phyloP scores from a whole-genome alignment of 2,888 invertebrate genomes.

The Dyspetes luteomarginatus region DNA sequence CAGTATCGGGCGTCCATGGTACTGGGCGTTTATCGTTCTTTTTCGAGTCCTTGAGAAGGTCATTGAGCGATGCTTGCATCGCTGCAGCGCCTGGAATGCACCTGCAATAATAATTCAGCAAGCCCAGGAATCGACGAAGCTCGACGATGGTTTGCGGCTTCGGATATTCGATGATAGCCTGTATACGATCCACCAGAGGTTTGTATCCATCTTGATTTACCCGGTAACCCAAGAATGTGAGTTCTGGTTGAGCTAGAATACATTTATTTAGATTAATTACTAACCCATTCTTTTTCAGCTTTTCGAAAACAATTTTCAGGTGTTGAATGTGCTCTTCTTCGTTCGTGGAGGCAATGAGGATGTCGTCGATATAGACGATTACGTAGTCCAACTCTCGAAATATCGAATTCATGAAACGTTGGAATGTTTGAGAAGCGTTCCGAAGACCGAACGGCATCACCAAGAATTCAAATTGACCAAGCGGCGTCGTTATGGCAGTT shows the following conservation, averaged over 20 bases:
- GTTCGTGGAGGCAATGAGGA: background rate
- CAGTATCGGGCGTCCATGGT: background rate
- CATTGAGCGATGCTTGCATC: background rate
- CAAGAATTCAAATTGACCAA: background rate
- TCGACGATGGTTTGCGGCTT: conserved; percentile 1
- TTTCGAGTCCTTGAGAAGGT: background rate
- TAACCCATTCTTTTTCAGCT: background rate
- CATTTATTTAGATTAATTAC: conserved; percentile 8
- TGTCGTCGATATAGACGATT: conserved; percentile 30
- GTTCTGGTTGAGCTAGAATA: background rate
- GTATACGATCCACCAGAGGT: background rate
- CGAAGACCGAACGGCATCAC: conserved; percentile 9
- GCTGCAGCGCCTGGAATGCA: background rate
- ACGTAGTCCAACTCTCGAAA: conserved; percentile 18
- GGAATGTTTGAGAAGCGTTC: conserved; percentile 20
- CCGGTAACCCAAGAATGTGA: background rate
- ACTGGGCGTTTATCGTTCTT: conserved; percentile 19
- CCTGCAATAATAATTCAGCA: background rate
- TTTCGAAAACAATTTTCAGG: background rate
- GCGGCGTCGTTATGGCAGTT: background rate
- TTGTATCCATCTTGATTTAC: background rate
- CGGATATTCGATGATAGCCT: background rate
- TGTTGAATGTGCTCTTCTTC: conserved; percentile 22
- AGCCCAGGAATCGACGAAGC: background rate
- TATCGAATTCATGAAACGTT: conserved; percentile 24